Evolutionary conservation across 1,140 invertebrate species (phyloP), one percentile per base, ranked within the genome.

Genomic region (Notospermus geniculatus): DNA sequence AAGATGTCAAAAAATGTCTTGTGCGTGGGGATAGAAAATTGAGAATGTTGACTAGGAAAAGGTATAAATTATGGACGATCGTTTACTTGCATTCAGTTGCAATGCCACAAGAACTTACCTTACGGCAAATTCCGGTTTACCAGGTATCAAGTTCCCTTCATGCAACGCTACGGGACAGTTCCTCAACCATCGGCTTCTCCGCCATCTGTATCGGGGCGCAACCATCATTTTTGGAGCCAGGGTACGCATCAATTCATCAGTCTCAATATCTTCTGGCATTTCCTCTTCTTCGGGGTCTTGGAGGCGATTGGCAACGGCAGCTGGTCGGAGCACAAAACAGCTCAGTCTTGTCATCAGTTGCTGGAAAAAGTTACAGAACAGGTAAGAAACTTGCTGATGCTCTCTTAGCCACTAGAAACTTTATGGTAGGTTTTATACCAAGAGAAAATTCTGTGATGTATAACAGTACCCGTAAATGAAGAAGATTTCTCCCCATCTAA

Each of bases 121-220:
- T 28, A 79, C 77, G 69, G 72, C 74, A 72, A 73, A 75, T 64
- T 81, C 79, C 19, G 78, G 71, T 69, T 78, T 80, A 39, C 80
- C 80, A 17, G 63, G 69, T 25, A 72, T 46, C 11, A 79, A 68
- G 54, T 75, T 77, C 32, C 80, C 80, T 54, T 82, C 78, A 66
- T 71, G 68, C 4, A 82, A 63, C 39, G 80, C 73, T 2, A 82
- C 80, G 30, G 80, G 80, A 68, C 80, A 82, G 58, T 73, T 68
- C 17, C 72, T 66, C 32, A 72, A 52, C 73, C 77, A 82, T 36
- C 69, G 65, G 61, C 74, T 78, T 25, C 80, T 60, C n/a, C 74
- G 59, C 80, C 80, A 82, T 27, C 76, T 61, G 60, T 72, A 81
- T n/a, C 76, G 63, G 13, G 76, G 71, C 13, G 73, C 71, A 45